A percentile compares a stretch with the other conserved stretches of the same genome.
These are phyloP conservation scores for Hoplodrina blanda DNA, from an alignment of 2,888 invertebrate species.

Conservation along the genomic window DNA sequence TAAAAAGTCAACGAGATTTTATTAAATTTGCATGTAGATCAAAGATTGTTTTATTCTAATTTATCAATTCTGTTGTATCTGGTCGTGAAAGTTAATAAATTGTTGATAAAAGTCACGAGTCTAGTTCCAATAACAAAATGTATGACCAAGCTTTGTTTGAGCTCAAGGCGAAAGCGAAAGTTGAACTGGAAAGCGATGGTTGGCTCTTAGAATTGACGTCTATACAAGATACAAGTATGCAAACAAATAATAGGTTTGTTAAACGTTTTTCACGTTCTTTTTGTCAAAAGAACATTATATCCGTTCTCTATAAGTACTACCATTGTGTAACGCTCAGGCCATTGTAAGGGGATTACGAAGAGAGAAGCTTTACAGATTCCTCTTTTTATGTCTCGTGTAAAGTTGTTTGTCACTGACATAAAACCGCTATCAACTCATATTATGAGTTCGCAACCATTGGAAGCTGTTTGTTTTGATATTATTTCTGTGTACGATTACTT, in stretches of 20 bases:
- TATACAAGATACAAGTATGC: constrained; percentile 63
- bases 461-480: neutral
- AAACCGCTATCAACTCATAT: constrained; percentile 3
- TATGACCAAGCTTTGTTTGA: constrained; percentile 65
- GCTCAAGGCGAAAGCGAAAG: constrained; percentile 79
- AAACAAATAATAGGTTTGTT: constrained; percentile 61
- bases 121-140: constrained; percentile 53
- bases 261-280: constrained; percentile 59
- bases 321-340: constrained; percentile 52
- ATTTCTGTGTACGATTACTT: neutral
- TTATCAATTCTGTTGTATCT: constrained; percentile 37
- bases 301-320: constrained; percentile 39
- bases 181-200: constrained; percentile 77
- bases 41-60: constrained; percentile 18
- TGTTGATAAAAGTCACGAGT: constrained; percentile 51
- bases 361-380: constrained; percentile 40
- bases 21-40: constrained; percentile 31
- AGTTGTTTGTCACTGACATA: constrained; percentile 18
- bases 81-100: constrained; percentile 68
- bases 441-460: neutral
- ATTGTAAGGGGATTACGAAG: constrained; percentile 51
- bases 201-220: constrained; percentile 58
- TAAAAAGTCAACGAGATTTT: constrained; percentile 16
- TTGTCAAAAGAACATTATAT: constrained; percentile 49
- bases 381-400: constrained; percentile 18